Base-by-base conservation (phyloP, 2,113 vertebrate genomes). In the Arenaria interpres region DNA sequence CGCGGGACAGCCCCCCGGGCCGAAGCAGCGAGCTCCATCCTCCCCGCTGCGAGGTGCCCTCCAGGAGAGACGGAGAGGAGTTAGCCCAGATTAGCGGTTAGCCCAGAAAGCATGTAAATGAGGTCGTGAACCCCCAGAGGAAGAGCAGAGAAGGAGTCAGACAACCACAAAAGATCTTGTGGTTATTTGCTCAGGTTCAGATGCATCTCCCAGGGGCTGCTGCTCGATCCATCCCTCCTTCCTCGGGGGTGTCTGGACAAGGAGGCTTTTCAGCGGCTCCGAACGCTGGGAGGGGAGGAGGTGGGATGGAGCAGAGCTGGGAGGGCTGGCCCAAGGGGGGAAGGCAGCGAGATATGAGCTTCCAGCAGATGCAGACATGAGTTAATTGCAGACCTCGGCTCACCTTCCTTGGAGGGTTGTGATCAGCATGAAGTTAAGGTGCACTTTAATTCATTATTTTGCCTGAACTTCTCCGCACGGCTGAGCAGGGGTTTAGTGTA, bases 381-480 rank as follows among this genome's bases (percentile, higher is more conserved):
- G 81, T 62, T 90, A 80, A 90, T 51, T 81, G 37, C 78, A 89
- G 92, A 71, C 90, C 90, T 35, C 59, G 17, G 69, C 39, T 82
- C 86, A 59, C 63, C 32, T 86, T 73, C 93, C 82, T 43, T 3
- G 45, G 79, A 66, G 81, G 91, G 22, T 79, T 95, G 59, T 5
- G 63, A 69, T 94, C 95, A 51, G 97, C 91, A 74, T 68, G n/a
- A 91, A 95, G 93, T 89, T 71, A 43, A 32, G 92, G 43, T 32
- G 41, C 12, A 2, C 66, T 90, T 93, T 50, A 62, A 81, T 90
- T 83, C 82, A 0, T 88, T 45, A 25, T 83, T 89, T 89, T 35
- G 35, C 78, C 90, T 77, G 50, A 84, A 12, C 64, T 88, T 68
- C 75, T 84, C 85, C 41, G 90, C 95, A 15, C 27, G 69, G 75